A percentile compares a stretch with the other conserved stretches of the same genome.
phyloP scores from a whole-genome alignment of 30 jellyfish, hydroid and myxozoan genomes.

The Turritopsis dohrnii region DNA sequence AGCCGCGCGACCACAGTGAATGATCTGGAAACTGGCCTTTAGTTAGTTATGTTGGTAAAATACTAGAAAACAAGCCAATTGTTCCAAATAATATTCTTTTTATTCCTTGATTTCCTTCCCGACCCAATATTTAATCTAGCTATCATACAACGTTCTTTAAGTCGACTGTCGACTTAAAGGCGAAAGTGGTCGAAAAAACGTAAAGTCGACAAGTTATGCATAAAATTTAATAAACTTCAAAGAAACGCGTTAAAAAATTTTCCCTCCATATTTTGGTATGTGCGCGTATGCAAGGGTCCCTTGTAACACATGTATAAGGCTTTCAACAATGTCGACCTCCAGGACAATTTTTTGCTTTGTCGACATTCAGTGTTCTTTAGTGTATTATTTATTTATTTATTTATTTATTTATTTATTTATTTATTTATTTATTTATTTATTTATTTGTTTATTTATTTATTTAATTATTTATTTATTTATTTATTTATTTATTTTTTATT shows the following conservation, averaged over 20 bases:
- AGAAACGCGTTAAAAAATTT: constrained; percentile 1
- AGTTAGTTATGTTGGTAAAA: neutral
- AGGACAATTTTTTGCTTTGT: neutral
- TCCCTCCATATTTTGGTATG: neutral
- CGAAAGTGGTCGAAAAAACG: neutral
- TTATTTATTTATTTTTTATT: neutral
- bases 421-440: constrained; percentile 1
- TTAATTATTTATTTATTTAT: neutral
- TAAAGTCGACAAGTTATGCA: neutral
- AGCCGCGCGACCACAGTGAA: neutral
- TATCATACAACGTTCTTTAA: neutral
- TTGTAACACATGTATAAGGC: neutral
- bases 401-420: constrained; percentile 4
- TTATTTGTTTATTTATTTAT: too few relatives aligned
- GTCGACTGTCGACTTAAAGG: neutral
- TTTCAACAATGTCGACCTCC: constrained; percentile 3
- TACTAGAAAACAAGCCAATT: neutral
- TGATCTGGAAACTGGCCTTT: neutral
- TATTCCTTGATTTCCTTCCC: neutral
- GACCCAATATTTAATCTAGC: neutral
- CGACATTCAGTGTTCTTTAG: neutral
- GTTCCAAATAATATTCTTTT: neutral
- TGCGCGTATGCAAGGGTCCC: neutral
- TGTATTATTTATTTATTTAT: constrained; percentile 15
- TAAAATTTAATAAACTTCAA: neutral